phyloP scores from a whole-genome alignment of 2,113 vertebrate species.

The Sylvilagus bachmani region DNA sequence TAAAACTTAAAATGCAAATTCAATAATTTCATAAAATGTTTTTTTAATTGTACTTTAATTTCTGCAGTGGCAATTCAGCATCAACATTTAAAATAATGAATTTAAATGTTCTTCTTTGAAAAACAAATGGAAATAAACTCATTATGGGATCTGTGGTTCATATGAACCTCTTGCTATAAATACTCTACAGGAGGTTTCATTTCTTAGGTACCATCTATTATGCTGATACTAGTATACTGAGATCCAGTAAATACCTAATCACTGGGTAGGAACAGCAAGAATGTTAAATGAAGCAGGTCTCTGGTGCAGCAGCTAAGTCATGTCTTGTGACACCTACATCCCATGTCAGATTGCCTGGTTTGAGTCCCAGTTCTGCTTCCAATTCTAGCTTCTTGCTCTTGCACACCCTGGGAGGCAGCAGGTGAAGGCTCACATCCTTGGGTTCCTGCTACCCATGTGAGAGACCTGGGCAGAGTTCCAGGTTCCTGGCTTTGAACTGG shows the following conservation, averaged over 20 bases:
- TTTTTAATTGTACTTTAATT: conserved; percentile 83
- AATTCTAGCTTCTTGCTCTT: no score
- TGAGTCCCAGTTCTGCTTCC: no score
- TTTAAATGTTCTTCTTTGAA: conserved; percentile 82
- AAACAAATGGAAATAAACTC: conserved; percentile 82
- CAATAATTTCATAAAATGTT: conserved; percentile 70
- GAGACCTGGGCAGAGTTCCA: no score
- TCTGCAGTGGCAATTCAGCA: conserved; percentile 82
- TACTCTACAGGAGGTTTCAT: conserved; percentile 81
- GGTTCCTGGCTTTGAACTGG: no score
- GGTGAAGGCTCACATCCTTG: no score
- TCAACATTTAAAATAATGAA: conserved; percentile 86
- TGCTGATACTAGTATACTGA: conserved; percentile 79
- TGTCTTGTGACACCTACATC: no score
- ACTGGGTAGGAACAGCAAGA: conserved; percentile 69
- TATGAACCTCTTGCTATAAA: conserved; percentile 81
- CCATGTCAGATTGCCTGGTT: no score
- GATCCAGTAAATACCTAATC: conserved; percentile 79
- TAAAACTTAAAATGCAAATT: conserved; percentile 75
- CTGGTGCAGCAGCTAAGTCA: no score
- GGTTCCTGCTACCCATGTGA: no score
- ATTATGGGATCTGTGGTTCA: conserved; percentile 82
- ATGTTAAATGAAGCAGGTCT: conserved; percentile 68
- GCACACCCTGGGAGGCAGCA: no score
- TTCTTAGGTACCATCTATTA: conserved; percentile 78